These are phyloP conservation scores for Coreoperca whiteheadi DNA, from an alignment of 2,113 vertebrate species.

Conservation along the genomic window DNA sequence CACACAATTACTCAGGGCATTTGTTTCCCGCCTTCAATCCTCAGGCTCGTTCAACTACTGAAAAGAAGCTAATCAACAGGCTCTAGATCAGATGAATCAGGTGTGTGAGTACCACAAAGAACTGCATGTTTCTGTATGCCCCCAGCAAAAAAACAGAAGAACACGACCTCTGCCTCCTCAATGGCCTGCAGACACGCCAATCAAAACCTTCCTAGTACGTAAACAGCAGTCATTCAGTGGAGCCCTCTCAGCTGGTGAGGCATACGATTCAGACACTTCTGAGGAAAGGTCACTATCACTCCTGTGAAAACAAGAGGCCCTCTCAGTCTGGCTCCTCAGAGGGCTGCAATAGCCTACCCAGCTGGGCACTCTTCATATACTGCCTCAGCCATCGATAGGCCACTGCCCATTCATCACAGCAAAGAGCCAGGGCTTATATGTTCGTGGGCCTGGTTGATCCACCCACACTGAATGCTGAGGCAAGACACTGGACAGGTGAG, in stretches of 20 bases:
- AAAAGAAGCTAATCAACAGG: constrained; percentile 27
- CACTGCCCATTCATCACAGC: constrained; percentile 58
- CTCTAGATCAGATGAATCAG: constrained; percentile 6
- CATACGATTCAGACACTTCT: constrained; percentile 71
- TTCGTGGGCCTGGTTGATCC: constrained; percentile 42
- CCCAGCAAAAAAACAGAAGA: neutral
- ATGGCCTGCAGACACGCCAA: constrained; percentile 15
- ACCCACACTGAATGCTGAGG: constrained; percentile 51
- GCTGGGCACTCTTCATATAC: constrained; percentile 63
- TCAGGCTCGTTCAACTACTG: neutral
- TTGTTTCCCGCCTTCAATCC: neutral
- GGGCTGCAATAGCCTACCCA: constrained; percentile 33
- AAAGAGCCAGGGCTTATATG: constrained; percentile 28
- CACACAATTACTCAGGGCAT: neutral
- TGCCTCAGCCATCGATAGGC: constrained; percentile 39
- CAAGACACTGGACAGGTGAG: constrained; percentile 53
- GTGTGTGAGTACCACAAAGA: constrained; percentile 2
- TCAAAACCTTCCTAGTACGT: constrained; percentile 28
- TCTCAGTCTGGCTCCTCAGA: constrained; percentile 56
- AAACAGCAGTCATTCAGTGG: constrained; percentile 51
- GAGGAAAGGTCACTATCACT: constrained; percentile 58
- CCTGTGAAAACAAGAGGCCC: constrained; percentile 64
- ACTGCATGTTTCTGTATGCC: neutral
- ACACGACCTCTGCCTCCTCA: constrained; percentile 9
- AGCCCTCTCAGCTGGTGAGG: constrained; percentile 51